These are phyloP conservation scores for Diachasma alloeum DNA, from an alignment of 1,140 invertebrate genomes.

Conservation along the genomic window DNA sequence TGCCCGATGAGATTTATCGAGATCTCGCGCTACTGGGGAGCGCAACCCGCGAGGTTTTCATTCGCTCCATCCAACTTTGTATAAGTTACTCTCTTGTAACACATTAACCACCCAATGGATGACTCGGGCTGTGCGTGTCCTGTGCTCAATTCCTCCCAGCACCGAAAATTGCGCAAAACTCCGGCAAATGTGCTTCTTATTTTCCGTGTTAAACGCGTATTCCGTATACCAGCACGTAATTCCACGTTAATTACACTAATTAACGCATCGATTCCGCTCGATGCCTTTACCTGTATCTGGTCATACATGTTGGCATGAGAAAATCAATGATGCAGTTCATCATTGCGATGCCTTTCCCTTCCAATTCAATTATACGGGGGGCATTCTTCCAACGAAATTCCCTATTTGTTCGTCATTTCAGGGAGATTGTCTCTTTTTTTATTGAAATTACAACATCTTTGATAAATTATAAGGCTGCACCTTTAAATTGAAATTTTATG, in stretches of 20 bases:
- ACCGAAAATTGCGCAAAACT: neutral
- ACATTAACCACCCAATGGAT: neutral
- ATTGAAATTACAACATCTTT: too few relatives aligned
- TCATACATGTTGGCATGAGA: neutral
- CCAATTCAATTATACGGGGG: neutral
- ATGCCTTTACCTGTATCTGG: neutral
- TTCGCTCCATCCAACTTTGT: neutral
- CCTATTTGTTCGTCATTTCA: too few relatives aligned
- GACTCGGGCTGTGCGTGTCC: neutral
- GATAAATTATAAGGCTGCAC: too few relatives aligned
- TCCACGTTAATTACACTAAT: constrained; percentile 43
- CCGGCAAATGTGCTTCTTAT: neutral
- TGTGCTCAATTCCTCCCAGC: neutral
- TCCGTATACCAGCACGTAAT: constrained; percentile 11
- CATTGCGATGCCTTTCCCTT: neutral
- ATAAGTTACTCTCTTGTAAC: neutral
- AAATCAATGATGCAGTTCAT: neutral
- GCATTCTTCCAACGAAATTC: too few relatives aligned
- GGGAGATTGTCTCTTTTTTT: too few relatives aligned
- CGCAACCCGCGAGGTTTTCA: constrained; percentile 25
- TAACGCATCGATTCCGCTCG: constrained; percentile 36
- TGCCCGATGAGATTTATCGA: constrained; percentile 9
- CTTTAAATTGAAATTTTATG: too few relatives aligned
- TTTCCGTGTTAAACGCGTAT: neutral
- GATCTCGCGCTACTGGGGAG: constrained; percentile 29